Evolutionary conservation across 92 coral and sea anemone genomes (phyloP).

Genomic region (Umimayanthus chanpuru): DNA sequence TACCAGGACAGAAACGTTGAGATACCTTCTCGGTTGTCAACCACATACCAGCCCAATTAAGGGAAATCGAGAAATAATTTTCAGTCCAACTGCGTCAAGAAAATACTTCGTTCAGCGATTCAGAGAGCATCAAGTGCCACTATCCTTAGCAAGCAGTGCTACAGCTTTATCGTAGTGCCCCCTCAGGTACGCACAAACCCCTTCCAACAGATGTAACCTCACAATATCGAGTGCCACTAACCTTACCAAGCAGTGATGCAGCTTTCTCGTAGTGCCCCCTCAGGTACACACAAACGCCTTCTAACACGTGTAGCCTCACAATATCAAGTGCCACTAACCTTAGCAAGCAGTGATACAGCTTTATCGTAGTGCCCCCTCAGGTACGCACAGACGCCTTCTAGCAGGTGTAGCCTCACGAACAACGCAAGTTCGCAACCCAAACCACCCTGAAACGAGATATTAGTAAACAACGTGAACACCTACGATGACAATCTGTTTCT

Average conservation of each 20-base stretch:
- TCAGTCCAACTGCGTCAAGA: too few relatives aligned
- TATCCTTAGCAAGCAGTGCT: slow-evolving; percentile 59
- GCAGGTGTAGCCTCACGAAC: slow-evolving; percentile 80
- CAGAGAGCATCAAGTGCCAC: background rate
- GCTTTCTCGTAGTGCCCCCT: slow-evolving; percentile 59
- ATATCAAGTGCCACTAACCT: slow-evolving; percentile 35
- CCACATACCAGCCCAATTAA: too few relatives aligned
- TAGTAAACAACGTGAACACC: background rate
- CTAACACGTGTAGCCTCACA: background rate
- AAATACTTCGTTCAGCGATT: too few relatives aligned
- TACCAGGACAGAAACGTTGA: too few relatives aligned
- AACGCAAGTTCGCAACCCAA: slow-evolving; percentile 84
- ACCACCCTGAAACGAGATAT: slow-evolving; percentile 68
- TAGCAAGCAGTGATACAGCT: slow-evolving; percentile 52
- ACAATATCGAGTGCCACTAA: background rate
- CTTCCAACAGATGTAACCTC: slow-evolving; percentile 34
- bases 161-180: slow-evolving; percentile 56
- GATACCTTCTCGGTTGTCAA: too few relatives aligned
- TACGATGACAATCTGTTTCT: background rate
- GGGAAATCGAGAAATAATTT: background rate
- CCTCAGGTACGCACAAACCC: slow-evolving; percentile 84
- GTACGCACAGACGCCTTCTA: slow-evolving; percentile 90
- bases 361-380: slow-evolving; percentile 61
- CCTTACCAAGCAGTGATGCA: slow-evolving; percentile 58
- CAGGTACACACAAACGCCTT: slow-evolving; percentile 87